Conservation (phyloP, 35 echinoderm and acorn worm species). For the Anneissia japonica region DNA sequence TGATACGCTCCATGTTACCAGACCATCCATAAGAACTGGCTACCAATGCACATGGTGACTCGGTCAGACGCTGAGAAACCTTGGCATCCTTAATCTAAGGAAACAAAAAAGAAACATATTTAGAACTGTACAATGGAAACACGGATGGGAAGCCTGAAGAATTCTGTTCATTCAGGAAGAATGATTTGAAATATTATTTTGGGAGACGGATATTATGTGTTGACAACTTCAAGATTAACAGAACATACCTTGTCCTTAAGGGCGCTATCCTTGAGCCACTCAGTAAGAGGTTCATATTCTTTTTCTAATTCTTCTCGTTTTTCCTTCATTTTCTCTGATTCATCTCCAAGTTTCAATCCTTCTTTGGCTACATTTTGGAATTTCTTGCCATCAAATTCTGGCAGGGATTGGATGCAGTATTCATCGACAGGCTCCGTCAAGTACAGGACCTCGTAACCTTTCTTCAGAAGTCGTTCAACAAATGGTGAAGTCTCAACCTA, state of each 20-base stretch:
- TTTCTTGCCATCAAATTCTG: slow-evolving; percentile 98
- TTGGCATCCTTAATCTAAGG: slow-evolving; percentile 95
- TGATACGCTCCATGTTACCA: slow-evolving; percentile 99
- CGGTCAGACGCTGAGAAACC: slow-evolving; percentile 63
- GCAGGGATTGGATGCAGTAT: slow-evolving; percentile 94
- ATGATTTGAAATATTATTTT: not conserved
- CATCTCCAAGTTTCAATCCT: slow-evolving; percentile 70
- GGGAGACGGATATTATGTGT: not conserved
- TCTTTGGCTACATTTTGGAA: slow-evolving; percentile 98
- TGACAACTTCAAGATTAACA: not conserved
- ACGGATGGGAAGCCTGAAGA: too few species aligned
- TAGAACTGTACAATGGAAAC: too few species aligned
- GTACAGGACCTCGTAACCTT: slow-evolving; percentile 91
- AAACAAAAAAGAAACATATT: too few species aligned
- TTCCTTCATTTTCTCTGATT: slow-evolving; percentile 79
- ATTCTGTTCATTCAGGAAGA: too few species aligned
- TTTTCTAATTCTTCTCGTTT: slow-evolving; percentile 73
- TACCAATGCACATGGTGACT: slow-evolving; percentile 86
- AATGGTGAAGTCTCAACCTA: slow-evolving; percentile 91
- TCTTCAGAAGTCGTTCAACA: slow-evolving; percentile 84
- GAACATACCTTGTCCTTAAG: slow-evolving; percentile 72
- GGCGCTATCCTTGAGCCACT: slow-evolving; percentile 90
- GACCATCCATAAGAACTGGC: slow-evolving; percentile 99
- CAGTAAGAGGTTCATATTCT: slow-evolving; percentile 80
- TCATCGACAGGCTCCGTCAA: slow-evolving; percentile 96